Base-by-base conservation (phyloP, 2,797 vertebrate species). In the Sebastes alutus region DNA sequence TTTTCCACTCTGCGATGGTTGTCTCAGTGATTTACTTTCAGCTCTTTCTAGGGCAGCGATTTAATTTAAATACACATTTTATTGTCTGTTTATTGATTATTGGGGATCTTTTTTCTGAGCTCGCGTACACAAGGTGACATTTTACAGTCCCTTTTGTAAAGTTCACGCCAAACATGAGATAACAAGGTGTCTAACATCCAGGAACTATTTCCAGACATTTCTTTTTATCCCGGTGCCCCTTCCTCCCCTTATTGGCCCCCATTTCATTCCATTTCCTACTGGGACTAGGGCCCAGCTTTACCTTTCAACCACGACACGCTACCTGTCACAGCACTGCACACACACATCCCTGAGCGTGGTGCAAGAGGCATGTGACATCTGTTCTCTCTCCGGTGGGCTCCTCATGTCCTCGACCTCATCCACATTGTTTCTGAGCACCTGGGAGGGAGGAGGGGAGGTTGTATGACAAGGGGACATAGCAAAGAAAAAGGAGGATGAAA, bases 301-400 rank as follows among this genome's bases (percentile, higher is more conserved):
- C 91, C 92, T 90, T 92, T 93, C 91, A 92, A 87, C 85, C 83
- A 84, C 82, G 75, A 92, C 93, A 89, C 58, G 64, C 88, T 94
- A 94, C 93, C 89, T 92, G 93, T 95, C 95, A 93, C 87, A 68
- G 80, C 35, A 68, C 80, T 90, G 73, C 69, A 72, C 81, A 69
- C 74, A 61, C 82, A 60, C 67, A 83, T 82, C 83, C 89, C 86
- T 58, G 61, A 84, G 86, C 25, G 13, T 84, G 80, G 85, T 83
- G 88, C 85, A 85, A 91, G 89, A 93, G 89, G 91, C 93, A 90
- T 94, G 93, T 93, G 94, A 96, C 95, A 96, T 95, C 94, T 96
- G 95, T 93, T 95, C 91, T 78, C 91, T 94, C 93, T 89, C 89
- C 73, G 81, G 87, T 94, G 93, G 93, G 93, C 88, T 92, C 87